These are phyloP conservation scores for Falco punctatus DNA, from an alignment of 2,113 vertebrate species.

Conservation along the genomic window DNA sequence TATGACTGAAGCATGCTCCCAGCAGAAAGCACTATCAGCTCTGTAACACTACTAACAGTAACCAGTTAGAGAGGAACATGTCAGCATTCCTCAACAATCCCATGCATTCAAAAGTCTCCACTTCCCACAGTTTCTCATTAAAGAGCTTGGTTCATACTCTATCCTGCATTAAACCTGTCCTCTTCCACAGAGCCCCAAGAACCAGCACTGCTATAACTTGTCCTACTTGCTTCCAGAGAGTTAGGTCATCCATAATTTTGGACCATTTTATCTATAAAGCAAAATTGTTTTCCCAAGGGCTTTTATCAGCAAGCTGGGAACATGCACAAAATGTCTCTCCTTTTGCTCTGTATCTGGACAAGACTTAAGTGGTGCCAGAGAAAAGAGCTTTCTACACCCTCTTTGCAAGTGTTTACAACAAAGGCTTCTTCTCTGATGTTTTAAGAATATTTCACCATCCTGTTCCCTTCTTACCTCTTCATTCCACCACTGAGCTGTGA, in stretches of 20 bases:
- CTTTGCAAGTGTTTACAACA: background rate
- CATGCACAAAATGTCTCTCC: background rate
- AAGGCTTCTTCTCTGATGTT: background rate
- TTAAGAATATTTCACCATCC: background rate
- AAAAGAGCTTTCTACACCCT: background rate
- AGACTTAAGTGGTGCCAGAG: background rate
- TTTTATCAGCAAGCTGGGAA: slow-evolving; percentile 18
- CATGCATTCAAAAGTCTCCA: background rate
- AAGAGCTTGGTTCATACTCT: background rate
- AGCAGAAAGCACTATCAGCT: background rate
- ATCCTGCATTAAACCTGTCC: background rate
- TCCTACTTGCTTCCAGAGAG: background rate
- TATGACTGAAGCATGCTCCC: background rate
- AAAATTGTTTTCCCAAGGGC: background rate
- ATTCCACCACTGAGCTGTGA: background rate
- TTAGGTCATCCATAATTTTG: background rate
- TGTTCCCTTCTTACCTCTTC: background rate
- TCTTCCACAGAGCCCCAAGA: background rate
- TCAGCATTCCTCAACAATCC: background rate
- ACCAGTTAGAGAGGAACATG: background rate
- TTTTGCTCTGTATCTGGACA: background rate
- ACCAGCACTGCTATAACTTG: background rate
- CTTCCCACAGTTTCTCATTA: background rate
- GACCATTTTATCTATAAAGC: background rate
- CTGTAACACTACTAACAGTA: background rate